Evolutionary conservation across 2,797 vertebrate species (phyloP).

Genomic region (Anas acuta): DNA sequence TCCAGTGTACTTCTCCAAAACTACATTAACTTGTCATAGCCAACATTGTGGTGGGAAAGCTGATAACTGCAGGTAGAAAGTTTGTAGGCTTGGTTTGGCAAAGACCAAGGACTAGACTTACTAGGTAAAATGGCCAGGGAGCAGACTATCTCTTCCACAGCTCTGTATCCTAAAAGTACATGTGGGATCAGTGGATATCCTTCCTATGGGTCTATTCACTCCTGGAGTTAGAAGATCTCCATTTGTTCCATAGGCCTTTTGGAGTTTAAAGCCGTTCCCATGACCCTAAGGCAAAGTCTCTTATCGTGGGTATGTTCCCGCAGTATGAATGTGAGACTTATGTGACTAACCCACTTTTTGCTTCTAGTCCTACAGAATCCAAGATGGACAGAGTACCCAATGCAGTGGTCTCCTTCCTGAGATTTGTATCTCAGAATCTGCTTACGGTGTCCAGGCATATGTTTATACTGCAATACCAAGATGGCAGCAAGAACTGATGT

Average conservation of each 20-base stretch:
- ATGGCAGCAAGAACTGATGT: neutral
- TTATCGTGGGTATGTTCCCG: accelerated
- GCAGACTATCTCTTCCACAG: too few species aligned
- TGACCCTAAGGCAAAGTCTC: neutral
- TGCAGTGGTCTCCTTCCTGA: neutral
- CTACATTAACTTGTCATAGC: neutral
- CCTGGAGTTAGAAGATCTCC: neutral
- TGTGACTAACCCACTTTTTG: neutral
- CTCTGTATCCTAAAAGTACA: too few species aligned
- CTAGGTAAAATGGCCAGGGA: too few species aligned
- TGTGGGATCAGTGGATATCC: neutral
- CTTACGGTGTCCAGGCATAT: neutral
- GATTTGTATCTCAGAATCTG: neutral
- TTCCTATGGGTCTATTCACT: neutral
- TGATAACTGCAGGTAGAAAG: neutral
- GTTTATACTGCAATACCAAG: neutral
- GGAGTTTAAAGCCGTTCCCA: neutral
- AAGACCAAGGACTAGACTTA: too few species aligned
- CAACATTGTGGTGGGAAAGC: neutral
- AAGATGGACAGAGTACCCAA: neutral
- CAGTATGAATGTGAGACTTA: neutral
- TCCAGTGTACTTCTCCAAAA: neutral
- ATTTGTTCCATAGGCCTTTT: neutral
- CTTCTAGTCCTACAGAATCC: neutral
- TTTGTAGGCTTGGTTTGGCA: too few species aligned